phyloP scores from a whole-genome alignment of 2,113 vertebrate species.

The Thamnophis sirtalis region DNA sequence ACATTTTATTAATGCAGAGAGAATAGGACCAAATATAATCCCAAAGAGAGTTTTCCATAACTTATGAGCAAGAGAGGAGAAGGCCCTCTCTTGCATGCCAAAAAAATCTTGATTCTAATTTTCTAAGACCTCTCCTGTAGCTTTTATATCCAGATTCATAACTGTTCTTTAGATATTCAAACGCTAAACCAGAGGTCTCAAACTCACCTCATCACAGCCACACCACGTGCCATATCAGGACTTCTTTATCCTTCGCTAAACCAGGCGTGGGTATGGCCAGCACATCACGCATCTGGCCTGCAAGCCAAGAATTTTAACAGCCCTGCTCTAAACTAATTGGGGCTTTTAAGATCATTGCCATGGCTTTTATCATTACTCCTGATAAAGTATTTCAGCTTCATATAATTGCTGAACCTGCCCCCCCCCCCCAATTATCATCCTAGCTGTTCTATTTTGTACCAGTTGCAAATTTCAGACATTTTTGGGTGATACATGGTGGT shows the following conservation, averaged over 20 bases:
- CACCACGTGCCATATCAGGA: no score
- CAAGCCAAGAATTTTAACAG: no score
- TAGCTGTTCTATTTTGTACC: not conserved
- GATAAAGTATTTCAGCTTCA: not conserved
- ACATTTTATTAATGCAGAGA: not conserved
- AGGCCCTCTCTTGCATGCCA: not conserved
- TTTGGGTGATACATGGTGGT: not conserved
- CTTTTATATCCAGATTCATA: not conserved
- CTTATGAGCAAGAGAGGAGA: not conserved
- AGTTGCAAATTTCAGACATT: not conserved
- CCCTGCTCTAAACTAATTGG: no score
- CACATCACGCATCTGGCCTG: no score
- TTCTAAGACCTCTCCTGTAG: not conserved
- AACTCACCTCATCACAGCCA: no score
- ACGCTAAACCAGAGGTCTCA: no score
- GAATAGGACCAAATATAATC: not conserved
- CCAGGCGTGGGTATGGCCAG: no score
- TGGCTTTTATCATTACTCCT: not conserved
- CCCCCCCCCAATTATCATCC: not conserved
- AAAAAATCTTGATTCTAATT: not conserved
- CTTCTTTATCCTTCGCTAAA: no score
- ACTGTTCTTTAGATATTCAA: not conserved
- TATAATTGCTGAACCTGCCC: not conserved
- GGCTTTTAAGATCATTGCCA: not conserved
- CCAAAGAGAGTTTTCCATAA: not conserved